phyloP scores from a whole-genome alignment of 2,113 vertebrate species.

The Nyctibius bracteatus region DNA sequence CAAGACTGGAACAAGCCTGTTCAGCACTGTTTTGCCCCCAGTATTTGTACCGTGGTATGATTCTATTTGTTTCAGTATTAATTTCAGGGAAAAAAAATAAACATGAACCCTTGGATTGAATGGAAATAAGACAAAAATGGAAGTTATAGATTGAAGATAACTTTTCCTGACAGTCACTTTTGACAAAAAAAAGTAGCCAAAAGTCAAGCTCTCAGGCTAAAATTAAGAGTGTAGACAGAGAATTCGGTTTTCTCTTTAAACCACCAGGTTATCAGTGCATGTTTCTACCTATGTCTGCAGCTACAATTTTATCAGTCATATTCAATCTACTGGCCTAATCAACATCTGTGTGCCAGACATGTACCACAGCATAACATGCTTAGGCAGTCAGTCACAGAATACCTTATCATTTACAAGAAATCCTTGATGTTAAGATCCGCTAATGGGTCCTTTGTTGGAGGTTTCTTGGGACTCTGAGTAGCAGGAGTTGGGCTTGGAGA shows the following conservation, averaged over 20 bases:
- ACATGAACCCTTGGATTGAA: not conserved
- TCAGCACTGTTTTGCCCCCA: not conserved
- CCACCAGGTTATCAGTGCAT: not conserved
- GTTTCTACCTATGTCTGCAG: not conserved
- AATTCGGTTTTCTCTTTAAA: not conserved
- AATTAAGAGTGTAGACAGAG: not conserved
- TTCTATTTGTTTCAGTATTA: not conserved
- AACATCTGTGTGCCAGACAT: constrained; percentile 4
- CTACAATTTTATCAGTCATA: not conserved
- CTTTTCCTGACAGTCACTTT: not conserved
- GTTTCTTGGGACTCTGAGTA: constrained; percentile 96
- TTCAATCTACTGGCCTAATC: not conserved
- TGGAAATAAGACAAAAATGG: not conserved
- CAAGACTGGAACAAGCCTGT: not conserved
- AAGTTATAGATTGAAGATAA: not conserved
- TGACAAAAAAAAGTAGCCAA: not conserved
- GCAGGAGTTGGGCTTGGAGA: constrained; percentile 91
- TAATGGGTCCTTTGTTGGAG: constrained; percentile 97
- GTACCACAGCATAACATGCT: constrained; percentile 13
- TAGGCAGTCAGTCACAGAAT: constrained; percentile 56
- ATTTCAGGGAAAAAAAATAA: not conserved
- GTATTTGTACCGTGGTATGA: not conserved
- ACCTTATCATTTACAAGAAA: constrained; percentile 95
- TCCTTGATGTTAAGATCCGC: constrained; percentile 99
- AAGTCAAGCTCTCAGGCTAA: not conserved